Conservation (phyloP, 1,140 invertebrate genomes). For the Wiebesia pumilae region DNA sequence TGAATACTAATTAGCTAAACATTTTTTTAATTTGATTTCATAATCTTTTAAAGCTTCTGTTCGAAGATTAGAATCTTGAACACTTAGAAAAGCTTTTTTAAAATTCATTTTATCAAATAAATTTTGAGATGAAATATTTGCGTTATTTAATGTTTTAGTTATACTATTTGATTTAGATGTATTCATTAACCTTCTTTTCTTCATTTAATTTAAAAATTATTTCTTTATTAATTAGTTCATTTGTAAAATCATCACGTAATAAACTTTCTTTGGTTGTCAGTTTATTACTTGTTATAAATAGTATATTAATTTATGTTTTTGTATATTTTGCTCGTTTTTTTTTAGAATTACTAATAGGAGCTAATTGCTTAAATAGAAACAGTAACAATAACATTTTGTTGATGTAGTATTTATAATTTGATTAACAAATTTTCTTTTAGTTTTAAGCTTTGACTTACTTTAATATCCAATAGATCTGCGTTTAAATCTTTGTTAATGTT, state of each 20-base stretch:
- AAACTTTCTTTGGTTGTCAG: not conserved
- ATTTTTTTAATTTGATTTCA: conserved; percentile 54
- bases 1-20: conserved; percentile 49
- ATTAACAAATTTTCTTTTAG: conserved; percentile 34
- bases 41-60: conserved; percentile 57
- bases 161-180: not conserved
- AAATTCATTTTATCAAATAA: conserved; percentile 48
- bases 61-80: conserved; percentile 56
- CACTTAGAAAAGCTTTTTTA: conserved; percentile 56
- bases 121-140: not conserved
- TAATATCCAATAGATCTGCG: not conserved
- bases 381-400: conserved; percentile 52
- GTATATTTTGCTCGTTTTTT: not conserved
- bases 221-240: conserved; percentile 22
- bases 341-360: not conserved
- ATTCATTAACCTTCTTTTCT: not conserved
- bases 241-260: not conserved
- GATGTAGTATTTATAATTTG: not conserved
- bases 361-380: conserved; percentile 37
- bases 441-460: conserved; percentile 24
- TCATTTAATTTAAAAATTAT: conserved; percentile 35
- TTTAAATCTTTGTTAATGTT: not conserved
- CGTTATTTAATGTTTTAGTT: not conserved
- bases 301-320: not conserved
- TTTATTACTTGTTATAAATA: not conserved